Percentiles rank a stretch among this genome's conserved stretches.
Conservation (phyloP, 2,888 invertebrate species). For the Baccha elongata region DNA sequence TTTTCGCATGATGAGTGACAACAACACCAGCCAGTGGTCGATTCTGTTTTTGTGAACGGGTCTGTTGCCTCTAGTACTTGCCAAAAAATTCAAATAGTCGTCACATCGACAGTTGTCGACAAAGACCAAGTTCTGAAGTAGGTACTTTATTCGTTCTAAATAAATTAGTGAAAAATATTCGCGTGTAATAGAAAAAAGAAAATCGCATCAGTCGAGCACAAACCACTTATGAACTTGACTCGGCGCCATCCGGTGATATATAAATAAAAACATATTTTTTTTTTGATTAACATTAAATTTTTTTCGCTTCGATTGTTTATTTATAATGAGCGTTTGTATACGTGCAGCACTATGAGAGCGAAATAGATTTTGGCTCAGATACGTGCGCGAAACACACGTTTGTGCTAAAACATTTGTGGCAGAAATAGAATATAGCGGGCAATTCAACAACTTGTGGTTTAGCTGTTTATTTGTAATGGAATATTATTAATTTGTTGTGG, state of each 20-base stretch:
- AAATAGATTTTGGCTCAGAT: constrained; percentile 61
- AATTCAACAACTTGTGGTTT: constrained; percentile 64
- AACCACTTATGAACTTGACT: constrained; percentile 56
- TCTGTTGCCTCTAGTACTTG: background rate
- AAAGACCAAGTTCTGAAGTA: background rate
- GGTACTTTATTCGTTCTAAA: background rate
- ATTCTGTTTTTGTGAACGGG: constrained; percentile 27
- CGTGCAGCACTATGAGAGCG: constrained; percentile 52
- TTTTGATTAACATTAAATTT: constrained; percentile 35
- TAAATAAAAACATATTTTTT: constrained; percentile 41
- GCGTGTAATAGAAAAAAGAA: background rate
- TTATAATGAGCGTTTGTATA: constrained; percentile 39
- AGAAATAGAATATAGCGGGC: constrained; percentile 48
- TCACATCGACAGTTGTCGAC: background rate
- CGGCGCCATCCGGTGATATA: constrained; percentile 53
- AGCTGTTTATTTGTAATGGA: constrained; percentile 61
- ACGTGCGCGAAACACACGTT: constrained; percentile 55
- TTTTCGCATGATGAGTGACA: constrained; percentile 58
- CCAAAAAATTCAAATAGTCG: constrained; percentile 8
- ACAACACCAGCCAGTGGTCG: constrained; percentile 49
- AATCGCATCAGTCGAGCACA: constrained; percentile 10
- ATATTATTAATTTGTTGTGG: constrained; percentile 59
- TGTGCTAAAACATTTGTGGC: constrained; percentile 40
- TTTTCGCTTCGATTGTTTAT: constrained; percentile 43
- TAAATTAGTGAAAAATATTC: constrained; percentile 3